Evolutionary conservation across 1,140 invertebrate species (phyloP).

Genomic region (Trichonephila inaurata): DNA sequence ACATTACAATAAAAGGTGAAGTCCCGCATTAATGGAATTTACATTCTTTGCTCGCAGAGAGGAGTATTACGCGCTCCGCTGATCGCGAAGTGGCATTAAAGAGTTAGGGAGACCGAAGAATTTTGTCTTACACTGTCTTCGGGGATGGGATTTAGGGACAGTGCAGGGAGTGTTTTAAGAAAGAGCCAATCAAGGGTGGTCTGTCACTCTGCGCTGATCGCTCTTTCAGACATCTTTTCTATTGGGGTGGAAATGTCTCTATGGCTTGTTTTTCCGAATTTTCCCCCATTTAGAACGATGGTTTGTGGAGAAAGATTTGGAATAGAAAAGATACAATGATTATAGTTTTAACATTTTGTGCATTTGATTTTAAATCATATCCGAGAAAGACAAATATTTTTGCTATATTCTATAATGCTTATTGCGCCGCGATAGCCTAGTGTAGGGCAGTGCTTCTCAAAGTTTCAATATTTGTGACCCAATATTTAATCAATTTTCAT

Average conservation of each 20-base stretch:
- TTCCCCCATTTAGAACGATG: too few relatives aligned
- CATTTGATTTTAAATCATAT: too few relatives aligned
- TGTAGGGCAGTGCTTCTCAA: too few relatives aligned
- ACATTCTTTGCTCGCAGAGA: slow-evolving; percentile 66
- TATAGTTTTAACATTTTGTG: too few relatives aligned
- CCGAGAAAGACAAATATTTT: too few relatives aligned
- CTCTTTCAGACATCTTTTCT: slow-evolving; percentile 13
- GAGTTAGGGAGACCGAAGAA: slow-evolving; percentile 27
- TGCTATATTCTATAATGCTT: too few relatives aligned
- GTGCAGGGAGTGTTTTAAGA: neutral
- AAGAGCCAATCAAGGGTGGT: neutral
- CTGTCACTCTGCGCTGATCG: neutral
- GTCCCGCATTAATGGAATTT: slow-evolving; percentile 74
- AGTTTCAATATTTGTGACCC: too few relatives aligned
- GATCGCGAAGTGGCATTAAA: slow-evolving; percentile 47
- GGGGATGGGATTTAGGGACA: slow-evolving; percentile 23
- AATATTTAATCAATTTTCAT: too few relatives aligned
- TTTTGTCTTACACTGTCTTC: slow-evolving; percentile 14
- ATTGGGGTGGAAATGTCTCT: neutral
- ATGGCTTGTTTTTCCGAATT: too few relatives aligned
- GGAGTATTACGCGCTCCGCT: slow-evolving; percentile 57
- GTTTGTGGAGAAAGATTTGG: neutral
- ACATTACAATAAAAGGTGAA: slow-evolving; percentile 76
- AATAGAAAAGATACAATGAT: too few relatives aligned
- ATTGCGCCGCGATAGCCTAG: too few relatives aligned